phyloP scores from a whole-genome alignment of 2,797 vertebrate species.

The Poeciliopsis turneri region DNA sequence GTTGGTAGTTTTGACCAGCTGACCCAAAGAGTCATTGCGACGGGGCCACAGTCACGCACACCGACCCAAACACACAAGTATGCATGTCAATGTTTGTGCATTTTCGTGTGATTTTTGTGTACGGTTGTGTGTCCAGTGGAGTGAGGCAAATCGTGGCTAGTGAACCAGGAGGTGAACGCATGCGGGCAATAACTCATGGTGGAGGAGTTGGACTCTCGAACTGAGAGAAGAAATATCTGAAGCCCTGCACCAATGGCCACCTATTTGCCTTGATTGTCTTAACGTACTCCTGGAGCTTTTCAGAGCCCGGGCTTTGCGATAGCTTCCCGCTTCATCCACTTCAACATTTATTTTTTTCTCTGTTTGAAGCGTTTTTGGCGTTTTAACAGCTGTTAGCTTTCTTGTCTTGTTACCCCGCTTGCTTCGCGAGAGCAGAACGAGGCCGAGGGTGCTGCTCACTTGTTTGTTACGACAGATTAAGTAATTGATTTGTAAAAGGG shows the following conservation, averaged over 20 bases:
- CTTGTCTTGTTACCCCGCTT: constrained; percentile 11
- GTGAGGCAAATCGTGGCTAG: constrained; percentile 71
- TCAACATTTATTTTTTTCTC: neutral
- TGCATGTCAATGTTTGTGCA: constrained; percentile 23
- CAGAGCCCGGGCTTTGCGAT: neutral
- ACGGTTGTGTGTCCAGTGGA: constrained; percentile 53
- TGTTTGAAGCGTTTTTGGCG: neutral
- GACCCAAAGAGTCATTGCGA: constrained; percentile 60
- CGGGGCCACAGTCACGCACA: constrained; percentile 24
- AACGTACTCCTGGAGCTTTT: neutral
- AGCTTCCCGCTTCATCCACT: neutral
- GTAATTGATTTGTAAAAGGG: constrained; percentile 82
- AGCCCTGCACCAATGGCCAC: constrained; percentile 25
- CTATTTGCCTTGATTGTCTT: neutral
- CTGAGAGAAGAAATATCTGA: constrained; percentile 36
- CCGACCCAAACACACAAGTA: constrained; percentile 1
- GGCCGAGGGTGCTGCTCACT: constrained; percentile 77
- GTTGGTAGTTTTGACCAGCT: constrained; percentile 58
- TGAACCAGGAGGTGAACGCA: constrained; percentile 74
- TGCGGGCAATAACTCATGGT: constrained; percentile 71
- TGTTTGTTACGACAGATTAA: constrained; percentile 85
- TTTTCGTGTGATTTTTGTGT: constrained; percentile 34
- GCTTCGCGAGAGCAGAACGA: constrained; percentile 30
- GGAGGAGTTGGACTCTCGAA: constrained; percentile 52
- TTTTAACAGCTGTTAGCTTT: constrained; percentile 16